Percentiles rank a stretch among this genome's conserved stretches.
Conservation (phyloP, 2,113 vertebrate genomes). For the Campylomormyrus numenius region DNA sequence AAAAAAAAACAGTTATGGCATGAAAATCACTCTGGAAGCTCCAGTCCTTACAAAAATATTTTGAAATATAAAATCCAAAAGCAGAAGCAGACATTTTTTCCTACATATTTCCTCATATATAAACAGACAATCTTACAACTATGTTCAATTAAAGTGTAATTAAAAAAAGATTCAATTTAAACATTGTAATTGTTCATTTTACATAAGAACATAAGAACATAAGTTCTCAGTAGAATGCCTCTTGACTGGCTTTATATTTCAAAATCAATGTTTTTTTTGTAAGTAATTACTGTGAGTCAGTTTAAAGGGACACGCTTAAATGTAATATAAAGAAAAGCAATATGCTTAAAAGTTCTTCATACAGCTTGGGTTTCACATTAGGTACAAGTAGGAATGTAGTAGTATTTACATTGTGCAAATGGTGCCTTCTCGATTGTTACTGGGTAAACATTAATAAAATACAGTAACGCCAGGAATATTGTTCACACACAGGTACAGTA, state of each 20-base stretch:
- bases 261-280: constrained; percentile 11
- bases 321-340: constrained; percentile 52
- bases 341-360: constrained; percentile 64
- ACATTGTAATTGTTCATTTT: background rate
- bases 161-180: background rate
- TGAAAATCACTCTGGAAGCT: constrained; percentile 47
- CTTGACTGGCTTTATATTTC: background rate
- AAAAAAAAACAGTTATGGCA: constrained; percentile 41
- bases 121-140: background rate
- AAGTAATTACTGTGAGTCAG: constrained; percentile 29
- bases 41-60: constrained; percentile 39
- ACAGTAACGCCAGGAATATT: background rate
- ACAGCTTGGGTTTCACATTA: constrained; percentile 76
- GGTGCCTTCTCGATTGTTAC: constrained; percentile 66
- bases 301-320: constrained; percentile 52
- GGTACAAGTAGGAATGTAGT: constrained; percentile 70
- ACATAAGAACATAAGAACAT: too few relatives aligned
- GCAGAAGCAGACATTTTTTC: background rate
- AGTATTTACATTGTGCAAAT: constrained; percentile 96
- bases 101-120: background rate
- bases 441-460: constrained; percentile 24
- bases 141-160: background rate
- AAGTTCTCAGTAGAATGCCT: background rate
- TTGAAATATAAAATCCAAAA: constrained; percentile 10
- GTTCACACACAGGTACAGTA: constrained; percentile 3